Percentiles rank a stretch among this genome's conserved stretches.
phyloP scores from a whole-genome alignment of 2,797 vertebrate genomes.

The Anguilla megastoma region DNA sequence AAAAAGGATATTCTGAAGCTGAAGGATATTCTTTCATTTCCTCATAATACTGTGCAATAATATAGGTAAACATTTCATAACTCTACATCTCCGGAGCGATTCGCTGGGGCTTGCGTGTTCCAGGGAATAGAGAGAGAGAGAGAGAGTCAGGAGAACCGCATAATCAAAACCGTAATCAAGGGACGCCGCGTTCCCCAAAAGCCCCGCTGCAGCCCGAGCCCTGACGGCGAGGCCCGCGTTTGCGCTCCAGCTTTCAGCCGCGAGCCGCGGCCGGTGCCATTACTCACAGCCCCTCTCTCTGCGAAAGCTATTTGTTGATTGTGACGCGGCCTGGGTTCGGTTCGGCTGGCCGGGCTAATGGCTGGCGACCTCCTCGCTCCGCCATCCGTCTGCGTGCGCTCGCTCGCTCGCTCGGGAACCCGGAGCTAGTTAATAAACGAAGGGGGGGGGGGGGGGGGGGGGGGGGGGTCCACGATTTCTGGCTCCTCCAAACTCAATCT shows the following conservation, averaged over 20 bases:
- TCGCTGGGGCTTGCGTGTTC: background rate
- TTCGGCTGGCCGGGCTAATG: background rate
- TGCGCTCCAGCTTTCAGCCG: background rate
- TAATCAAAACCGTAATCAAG: slow-evolving; percentile 1
- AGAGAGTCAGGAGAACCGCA: background rate
- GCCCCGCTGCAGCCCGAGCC: background rate
- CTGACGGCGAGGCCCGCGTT: too few species aligned
- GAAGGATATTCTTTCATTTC: background rate
- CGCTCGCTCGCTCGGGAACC: slow-evolving; percentile 35
- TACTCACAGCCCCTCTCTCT: background rate
- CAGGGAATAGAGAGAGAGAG: background rate
- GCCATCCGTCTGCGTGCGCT: slow-evolving; percentile 36
- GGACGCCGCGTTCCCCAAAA: background rate
- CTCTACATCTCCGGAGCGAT: background rate
- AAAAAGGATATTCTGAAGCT: background rate
- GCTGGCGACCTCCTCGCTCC: slow-evolving; percentile 13
- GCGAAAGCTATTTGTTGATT: background rate
- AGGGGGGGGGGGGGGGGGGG: background rate
- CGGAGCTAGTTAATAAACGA: slow-evolving; percentile 47
- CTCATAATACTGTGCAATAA: background rate
- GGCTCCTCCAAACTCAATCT: slow-evolving; percentile 59
- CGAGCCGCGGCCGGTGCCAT: too few species aligned
- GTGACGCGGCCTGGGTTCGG: background rate
- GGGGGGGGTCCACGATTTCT: slow-evolving; percentile 50
- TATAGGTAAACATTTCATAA: slow-evolving; percentile 10